Percentiles rank a stretch among this genome's conserved stretches.
Conservation (phyloP, 2,113 vertebrate species). For the Channa argus region DNA sequence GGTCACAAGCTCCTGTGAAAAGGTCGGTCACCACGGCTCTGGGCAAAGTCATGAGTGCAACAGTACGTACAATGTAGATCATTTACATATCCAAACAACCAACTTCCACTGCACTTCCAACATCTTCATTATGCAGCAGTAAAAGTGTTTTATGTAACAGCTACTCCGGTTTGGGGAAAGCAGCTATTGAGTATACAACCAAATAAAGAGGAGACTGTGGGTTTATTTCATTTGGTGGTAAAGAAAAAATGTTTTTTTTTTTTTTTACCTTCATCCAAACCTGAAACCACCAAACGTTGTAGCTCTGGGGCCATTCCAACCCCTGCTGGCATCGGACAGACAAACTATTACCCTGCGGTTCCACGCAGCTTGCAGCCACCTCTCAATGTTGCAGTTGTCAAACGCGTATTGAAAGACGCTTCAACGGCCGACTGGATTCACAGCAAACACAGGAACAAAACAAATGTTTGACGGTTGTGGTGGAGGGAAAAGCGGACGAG, state of each 20-base stretch:
- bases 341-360: conserved; percentile 22
- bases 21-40: no score
- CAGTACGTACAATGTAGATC: no score
- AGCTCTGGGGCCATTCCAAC: conserved; percentile 28
- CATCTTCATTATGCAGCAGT: background rate
- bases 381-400: conserved; percentile 49
- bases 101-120: background rate
- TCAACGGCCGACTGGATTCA: conserved; percentile 28
- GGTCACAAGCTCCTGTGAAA: no score
- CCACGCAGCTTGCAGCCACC: conserved; percentile 10
- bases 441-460: conserved; percentile 43
- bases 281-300: conserved; percentile 41
- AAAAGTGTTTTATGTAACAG: conserved; percentile 33
- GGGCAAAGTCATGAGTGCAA: no score
- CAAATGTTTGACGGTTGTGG: conserved; percentile 47
- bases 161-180: conserved; percentile 15
- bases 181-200: conserved; percentile 19
- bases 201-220: conserved; percentile 37
- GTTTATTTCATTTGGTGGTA: conserved; percentile 18
- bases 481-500: conserved; percentile 22
- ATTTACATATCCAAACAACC: no score
- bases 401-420: conserved; percentile 36
- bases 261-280: conserved; percentile 36
- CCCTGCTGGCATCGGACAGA: conserved; percentile 38
- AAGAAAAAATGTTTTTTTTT: conserved; percentile 34